Percentiles rank a stretch among this genome's conserved stretches.
Conservation (phyloP, 2,113 vertebrate species). For the Lophura nycthemera region DNA sequence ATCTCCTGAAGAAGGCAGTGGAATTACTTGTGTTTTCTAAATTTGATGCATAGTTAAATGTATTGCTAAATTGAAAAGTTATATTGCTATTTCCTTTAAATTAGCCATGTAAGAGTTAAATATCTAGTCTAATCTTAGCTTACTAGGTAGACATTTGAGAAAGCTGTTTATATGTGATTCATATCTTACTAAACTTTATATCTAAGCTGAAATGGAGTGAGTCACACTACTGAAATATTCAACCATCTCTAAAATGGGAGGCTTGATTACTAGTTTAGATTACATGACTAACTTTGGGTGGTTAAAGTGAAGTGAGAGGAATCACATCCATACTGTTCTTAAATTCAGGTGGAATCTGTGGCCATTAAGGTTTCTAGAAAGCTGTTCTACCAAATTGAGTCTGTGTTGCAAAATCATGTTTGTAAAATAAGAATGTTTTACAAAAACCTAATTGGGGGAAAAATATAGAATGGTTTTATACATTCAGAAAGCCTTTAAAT, state of each 20-base stretch:
- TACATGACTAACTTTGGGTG: background rate
- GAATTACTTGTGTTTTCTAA: background rate
- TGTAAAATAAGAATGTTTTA: background rate
- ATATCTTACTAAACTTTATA: background rate
- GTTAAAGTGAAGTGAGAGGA: background rate
- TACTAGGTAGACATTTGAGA: background rate
- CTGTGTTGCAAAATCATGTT: background rate
- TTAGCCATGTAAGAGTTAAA: background rate
- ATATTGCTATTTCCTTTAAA: background rate
- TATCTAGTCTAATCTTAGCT: background rate
- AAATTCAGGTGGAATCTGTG: background rate
- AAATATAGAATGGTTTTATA: background rate
- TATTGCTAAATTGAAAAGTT: background rate
- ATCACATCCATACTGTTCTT: background rate
- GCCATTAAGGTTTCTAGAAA: background rate
- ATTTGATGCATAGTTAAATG: background rate
- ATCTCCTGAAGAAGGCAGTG: background rate
- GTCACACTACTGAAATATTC: background rate
- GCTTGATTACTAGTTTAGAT: background rate
- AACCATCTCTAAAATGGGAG: background rate
- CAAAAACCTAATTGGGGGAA: background rate
- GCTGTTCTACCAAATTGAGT: background rate
- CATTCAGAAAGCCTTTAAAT: background rate
- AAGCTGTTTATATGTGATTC: background rate
- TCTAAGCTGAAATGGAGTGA: background rate